Evolutionary conservation across 2,888 invertebrate genomes (phyloP).

Genomic region (Sylvicola cinctus): DNA sequence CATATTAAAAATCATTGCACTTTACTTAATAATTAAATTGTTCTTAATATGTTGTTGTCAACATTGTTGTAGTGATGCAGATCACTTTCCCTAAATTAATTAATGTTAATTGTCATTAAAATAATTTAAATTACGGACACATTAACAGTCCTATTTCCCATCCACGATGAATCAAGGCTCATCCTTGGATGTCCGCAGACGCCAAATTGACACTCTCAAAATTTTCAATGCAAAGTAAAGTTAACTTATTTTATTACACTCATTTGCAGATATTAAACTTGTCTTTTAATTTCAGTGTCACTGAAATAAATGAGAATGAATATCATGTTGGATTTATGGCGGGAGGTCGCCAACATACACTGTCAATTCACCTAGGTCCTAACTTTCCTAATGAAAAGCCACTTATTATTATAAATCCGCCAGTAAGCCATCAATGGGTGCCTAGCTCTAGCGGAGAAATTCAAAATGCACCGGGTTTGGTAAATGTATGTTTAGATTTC

Average conservation of each 20-base stretch:
- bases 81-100: no score
- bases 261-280: slow-evolving; percentile 2
- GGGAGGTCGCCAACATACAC: slow-evolving; percentile 39
- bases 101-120: no score
- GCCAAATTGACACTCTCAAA: slow-evolving; percentile 63
- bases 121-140: no score
- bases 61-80: no score
- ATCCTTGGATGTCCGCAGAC: slow-evolving; percentile 33
- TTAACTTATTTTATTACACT: slow-evolving; percentile 1
- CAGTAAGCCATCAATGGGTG: slow-evolving; percentile 51
- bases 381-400: slow-evolving; percentile 64
- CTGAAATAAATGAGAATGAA: slow-evolving; percentile 46
- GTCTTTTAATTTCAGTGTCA: slow-evolving; percentile 30
- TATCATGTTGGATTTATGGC: slow-evolving; percentile 50
- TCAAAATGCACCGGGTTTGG: slow-evolving; percentile 48
- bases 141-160: no score
- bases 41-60: no score
- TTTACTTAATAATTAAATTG: no score
- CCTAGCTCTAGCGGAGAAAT: slow-evolving; percentile 44
- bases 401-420: slow-evolving; percentile 41
- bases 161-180: no score
- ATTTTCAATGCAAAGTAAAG: slow-evolving; percentile 61
- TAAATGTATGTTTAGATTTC: slow-evolving; percentile 33
- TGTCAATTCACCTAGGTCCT: slow-evolving; percentile 41
- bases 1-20: no score